Percentiles rank a stretch among this genome's conserved stretches.
Evolutionary conservation across 2,888 invertebrate species (phyloP).

Genomic region (Drosophila cracens): DNA sequence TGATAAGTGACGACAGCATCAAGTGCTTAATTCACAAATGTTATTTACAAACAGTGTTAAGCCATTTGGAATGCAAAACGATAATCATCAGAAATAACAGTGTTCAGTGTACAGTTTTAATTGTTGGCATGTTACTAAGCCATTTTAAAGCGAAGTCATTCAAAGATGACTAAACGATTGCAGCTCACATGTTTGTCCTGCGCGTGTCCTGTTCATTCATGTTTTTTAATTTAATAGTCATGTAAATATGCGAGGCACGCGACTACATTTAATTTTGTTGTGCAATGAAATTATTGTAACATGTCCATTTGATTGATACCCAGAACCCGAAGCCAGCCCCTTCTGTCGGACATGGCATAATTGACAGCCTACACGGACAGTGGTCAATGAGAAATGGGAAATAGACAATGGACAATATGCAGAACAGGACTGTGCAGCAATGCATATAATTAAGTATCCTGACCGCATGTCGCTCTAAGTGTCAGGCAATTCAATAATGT

Average conservation of each 20-base stretch:
- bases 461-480: conserved; percentile 62
- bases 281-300: conserved; percentile 71
- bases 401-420: conserved; percentile 12
- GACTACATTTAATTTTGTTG: conserved; percentile 74
- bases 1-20: neutral
- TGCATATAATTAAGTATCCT: conserved; percentile 73
- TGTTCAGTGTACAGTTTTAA: conserved; percentile 24
- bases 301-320: conserved; percentile 73
- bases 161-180: conserved; percentile 69
- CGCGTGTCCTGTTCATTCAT: conserved; percentile 59
- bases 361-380: conserved; percentile 58
- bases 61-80: conserved; percentile 1
- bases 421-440: conserved; percentile 23
- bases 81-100: neutral
- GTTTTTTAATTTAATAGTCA: conserved; percentile 81
- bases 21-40: neutral
- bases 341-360: conserved; percentile 67
- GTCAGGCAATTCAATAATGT: conserved; percentile 51
- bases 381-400: conserved; percentile 2
- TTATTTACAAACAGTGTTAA: neutral
- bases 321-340: conserved; percentile 27
- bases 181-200: conserved; percentile 27
- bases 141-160: conserved; percentile 62
- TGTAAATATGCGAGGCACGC: conserved; percentile 71
- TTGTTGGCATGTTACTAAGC: conserved; percentile 58